Percentiles rank a stretch among this genome's conserved stretches.
phyloP scores from a whole-genome alignment of 2,113 vertebrate species.

The Acrocephalus kingi region DNA sequence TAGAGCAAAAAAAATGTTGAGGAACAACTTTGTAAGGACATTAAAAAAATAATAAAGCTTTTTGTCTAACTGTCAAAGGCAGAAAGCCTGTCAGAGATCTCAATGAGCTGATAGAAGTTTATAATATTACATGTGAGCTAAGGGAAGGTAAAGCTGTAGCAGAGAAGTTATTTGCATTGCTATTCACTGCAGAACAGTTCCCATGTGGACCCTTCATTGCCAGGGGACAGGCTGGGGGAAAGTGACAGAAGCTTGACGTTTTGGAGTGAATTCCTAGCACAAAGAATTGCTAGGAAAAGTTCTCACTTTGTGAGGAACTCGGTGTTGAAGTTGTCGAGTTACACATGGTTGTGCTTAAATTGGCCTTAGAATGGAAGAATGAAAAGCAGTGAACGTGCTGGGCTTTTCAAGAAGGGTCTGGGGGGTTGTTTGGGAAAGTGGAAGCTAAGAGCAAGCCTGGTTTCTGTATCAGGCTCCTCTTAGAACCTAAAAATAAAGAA shows the following conservation, averaged over 20 bases:
- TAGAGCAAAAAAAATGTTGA: slow-evolving; percentile 37
- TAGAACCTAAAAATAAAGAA: background rate
- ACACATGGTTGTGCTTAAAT: background rate
- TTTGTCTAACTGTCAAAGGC: slow-evolving; percentile 42
- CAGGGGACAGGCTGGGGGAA: background rate
- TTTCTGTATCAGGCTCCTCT: background rate
- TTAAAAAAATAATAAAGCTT: background rate
- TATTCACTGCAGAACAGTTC: slow-evolving; percentile 19
- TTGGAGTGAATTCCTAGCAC: slow-evolving; percentile 3
- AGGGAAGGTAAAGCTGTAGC: background rate
- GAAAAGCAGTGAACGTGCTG: slow-evolving; percentile 30
- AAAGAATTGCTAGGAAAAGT: slow-evolving; percentile 24
- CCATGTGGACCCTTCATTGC: background rate
- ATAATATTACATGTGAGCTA: background rate
- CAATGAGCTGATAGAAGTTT: background rate
- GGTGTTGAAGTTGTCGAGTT: background rate
- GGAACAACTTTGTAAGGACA: background rate
- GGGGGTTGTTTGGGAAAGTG: background rate
- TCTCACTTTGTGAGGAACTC: slow-evolving; percentile 16
- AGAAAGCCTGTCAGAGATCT: slow-evolving; percentile 25
- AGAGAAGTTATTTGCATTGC: slow-evolving; percentile 46
- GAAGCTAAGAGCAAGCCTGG: background rate
- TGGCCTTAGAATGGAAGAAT: slow-evolving; percentile 26
- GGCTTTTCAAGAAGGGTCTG: slow-evolving; percentile 5
- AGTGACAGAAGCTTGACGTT: slow-evolving; percentile 22